Base-by-base conservation (phyloP, 2,888 invertebrate genomes). In the Rugalucina vietnamica region DNA sequence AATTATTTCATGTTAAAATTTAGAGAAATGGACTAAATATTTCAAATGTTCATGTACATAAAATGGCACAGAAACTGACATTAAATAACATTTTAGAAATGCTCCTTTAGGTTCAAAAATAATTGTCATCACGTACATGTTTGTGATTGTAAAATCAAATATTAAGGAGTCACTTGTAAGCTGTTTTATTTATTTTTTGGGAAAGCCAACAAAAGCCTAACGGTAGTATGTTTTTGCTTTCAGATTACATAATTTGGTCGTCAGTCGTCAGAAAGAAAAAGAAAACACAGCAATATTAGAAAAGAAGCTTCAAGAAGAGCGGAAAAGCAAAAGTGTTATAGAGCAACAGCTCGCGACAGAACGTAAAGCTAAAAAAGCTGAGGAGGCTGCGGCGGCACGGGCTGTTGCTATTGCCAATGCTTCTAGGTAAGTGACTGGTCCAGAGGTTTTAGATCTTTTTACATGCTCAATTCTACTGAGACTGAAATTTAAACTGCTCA, bases 301-400 rank as follows among this genome's bases (percentile, higher is more conserved):
- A 95, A 96, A 97, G 90, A 97, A 97, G 87, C 96, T 99, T 87
- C 96, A 96, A 69, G 99, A 98, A 88, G 98, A 99, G 95, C 96
- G 98, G 73, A 97, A 98, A 90, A 96, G 97, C 91, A 96, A 98
- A 91, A 96, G 96, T 76, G 96, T 96, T 36, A 95, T 96, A 43
- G 98, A 98, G 93, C 96, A 96, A 74, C 97, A 97, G 93, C 95
- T 98, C 82, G 96, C 96, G 88, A 96, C 96, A 83, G 97, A 97
- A 93, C 96, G 97, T 90, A 97, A 97, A 94, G 96, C 96, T 39
- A 96, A 97, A 86, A 97, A 96, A 87, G 93, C 92, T 29, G 96
- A 96, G 50, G 96, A 96, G 90, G 96, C 96, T 90, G 94, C 96
- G 73, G 95, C 96, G 1, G 95, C 95, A 14, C 88, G 94, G 27